Conservation (phyloP, 2,113 vertebrate genomes). For the Grallaria varia region DNA sequence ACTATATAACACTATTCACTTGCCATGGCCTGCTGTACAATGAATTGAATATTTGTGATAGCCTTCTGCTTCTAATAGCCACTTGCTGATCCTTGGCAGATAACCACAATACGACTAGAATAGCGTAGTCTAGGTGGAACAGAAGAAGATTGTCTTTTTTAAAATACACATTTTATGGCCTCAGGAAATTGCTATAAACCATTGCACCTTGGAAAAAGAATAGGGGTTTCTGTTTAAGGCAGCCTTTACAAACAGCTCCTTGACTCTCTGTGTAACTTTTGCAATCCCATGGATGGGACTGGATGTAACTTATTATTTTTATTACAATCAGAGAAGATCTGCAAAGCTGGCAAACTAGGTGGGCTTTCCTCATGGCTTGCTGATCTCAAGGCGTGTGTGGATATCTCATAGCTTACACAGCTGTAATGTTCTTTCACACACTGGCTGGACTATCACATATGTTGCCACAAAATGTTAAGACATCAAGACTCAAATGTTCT, state of each 20-base stretch:
- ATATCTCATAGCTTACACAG: slow-evolving; percentile 68
- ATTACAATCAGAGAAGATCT: slow-evolving; percentile 52
- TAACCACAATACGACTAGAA: not conserved
- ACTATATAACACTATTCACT: not conserved
- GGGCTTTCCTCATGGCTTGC: slow-evolving; percentile 38
- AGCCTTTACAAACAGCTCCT: slow-evolving; percentile 4
- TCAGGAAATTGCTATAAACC: slow-evolving; percentile 23
- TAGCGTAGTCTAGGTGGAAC: not conserved
- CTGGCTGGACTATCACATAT: slow-evolving; percentile 44
- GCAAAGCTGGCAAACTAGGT: slow-evolving; percentile 42
- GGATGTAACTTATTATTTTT: slow-evolving; percentile 50
- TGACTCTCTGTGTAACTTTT: not conserved
- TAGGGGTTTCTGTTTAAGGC: slow-evolving; percentile 30
- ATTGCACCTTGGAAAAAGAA: slow-evolving; percentile 17
- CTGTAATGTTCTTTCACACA: slow-evolving; percentile 58
- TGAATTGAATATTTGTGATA: not conserved
- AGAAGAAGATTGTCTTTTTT: not conserved
- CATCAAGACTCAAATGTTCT: slow-evolving; percentile 74
- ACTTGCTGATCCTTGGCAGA: not conserved
- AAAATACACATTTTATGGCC: not conserved
- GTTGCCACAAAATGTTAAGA: slow-evolving; percentile 71
- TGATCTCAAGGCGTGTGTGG: slow-evolving; percentile 36
- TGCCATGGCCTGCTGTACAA: not conserved
- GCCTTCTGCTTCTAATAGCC: not conserved
- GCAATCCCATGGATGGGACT: not conserved